Base-by-base conservation (phyloP, 2,888 invertebrate genomes). In the Asteroscopus sphinx region DNA sequence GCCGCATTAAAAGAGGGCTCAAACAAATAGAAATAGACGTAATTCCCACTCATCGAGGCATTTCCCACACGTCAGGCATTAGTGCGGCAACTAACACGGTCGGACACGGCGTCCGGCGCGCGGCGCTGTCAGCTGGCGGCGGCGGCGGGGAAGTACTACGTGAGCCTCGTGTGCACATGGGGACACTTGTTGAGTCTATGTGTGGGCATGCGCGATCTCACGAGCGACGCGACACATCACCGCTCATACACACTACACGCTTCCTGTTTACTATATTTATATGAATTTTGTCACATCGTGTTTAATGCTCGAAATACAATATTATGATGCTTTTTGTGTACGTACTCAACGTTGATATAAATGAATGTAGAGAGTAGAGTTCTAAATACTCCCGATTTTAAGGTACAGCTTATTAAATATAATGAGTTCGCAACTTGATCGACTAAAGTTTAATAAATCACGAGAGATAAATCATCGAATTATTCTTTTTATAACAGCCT, bases 161-260 rank as follows among this genome's bases (percentile, higher is more conserved):
- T 39, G 64, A 33, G 57, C 71, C 62, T 47, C 67, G 75, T 73
- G 81, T 81, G 83, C 93, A 93, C 91, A 92, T 90, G 93, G 89
- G 68, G 82, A 84, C 93, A 93, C 93, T 91, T 93, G 93, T 93
- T 93, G 93, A 87, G 79, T 80, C 57, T 45, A 78, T 81, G 84
- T 81, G 85, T 83, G 85, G 81, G 86, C 89, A 87, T 86, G 88
- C 86, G 89, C 85, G 73, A 75, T 72, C 77, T 66, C 72, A 74
- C 77, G 58, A 3, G 73, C 77, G 60, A 45, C 46, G 16, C 37
- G 52, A 70, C 75, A 72, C 67, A 71, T 70, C 57, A 49, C 71
- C 61, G 53, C 49, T 44, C 17, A 41, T 40, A 52, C 42, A 36
- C 52, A 53, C 68, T 28, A 58, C 64, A 44, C 45, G 54, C 57